phyloP scores from a whole-genome alignment of 2,888 invertebrate genomes.

The Taenaris catops region DNA sequence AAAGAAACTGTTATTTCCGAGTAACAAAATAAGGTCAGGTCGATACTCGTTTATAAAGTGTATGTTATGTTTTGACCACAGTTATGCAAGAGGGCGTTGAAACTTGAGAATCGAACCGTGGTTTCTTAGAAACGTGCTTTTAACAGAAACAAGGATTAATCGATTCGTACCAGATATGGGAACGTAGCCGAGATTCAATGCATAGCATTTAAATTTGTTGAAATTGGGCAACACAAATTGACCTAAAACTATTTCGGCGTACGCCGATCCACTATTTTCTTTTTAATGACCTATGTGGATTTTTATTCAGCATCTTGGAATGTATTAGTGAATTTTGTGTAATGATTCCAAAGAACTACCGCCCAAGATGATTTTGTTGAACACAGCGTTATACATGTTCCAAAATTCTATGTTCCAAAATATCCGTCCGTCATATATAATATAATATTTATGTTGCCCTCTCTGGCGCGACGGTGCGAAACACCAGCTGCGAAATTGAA shows the following conservation, averaged over 20 bases:
- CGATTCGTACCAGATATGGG: constrained; percentile 63
- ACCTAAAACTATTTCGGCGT: constrained; percentile 10
- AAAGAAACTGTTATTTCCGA: constrained; percentile 15
- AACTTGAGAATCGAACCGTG: constrained; percentile 47
- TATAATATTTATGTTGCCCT: too few species aligned
- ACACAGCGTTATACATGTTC: too few species aligned
- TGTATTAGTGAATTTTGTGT: too few species aligned
- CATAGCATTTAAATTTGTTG: constrained; percentile 40
- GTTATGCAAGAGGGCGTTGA: constrained; percentile 65
- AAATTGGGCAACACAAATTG: constrained; percentile 28
- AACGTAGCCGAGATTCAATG: constrained; percentile 55
- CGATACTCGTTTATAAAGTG: constrained; percentile 47
- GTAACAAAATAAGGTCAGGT: constrained; percentile 49
- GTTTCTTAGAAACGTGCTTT: constrained; percentile 72
- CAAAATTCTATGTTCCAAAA: too few species aligned
- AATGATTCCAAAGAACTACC: too few species aligned
- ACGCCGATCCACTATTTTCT: background rate
- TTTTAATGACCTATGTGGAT: too few species aligned
- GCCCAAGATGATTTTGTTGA: too few species aligned
- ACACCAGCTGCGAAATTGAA: too few species aligned
- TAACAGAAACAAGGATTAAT: constrained; percentile 70
- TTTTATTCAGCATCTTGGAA: too few species aligned
- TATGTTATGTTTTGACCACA: constrained; percentile 39
- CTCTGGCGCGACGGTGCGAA: too few species aligned
- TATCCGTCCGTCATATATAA: too few species aligned